A percentile compares a stretch with the other conserved stretches of the same genome.
phyloP scores from a whole-genome alignment of 2,113 vertebrate genomes.

The Oceanites oceanicus region DNA sequence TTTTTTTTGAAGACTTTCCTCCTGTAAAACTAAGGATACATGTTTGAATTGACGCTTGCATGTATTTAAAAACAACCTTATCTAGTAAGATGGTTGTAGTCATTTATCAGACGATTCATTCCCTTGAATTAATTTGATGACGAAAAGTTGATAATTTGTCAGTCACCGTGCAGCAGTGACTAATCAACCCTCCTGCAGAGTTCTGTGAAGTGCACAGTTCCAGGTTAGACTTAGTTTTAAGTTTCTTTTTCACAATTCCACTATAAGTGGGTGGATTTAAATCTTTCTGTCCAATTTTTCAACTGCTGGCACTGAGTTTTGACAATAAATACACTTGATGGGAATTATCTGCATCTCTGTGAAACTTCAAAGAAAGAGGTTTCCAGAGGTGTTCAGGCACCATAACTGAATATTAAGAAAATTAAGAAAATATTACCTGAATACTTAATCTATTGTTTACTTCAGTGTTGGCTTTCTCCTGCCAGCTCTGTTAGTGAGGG shows the following conservation, averaged over 20 bases:
- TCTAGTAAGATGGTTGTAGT: too few species aligned
- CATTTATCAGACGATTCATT: neutral
- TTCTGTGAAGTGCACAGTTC: neutral
- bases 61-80: neutral
- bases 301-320: neutral
- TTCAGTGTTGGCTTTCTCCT: neutral
- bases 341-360: neutral
- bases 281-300: neutral
- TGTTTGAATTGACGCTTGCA: neutral
- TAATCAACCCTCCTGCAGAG: neutral
- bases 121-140: too few species aligned
- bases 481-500: neutral
- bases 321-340: neutral
- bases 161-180: neutral
- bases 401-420: neutral
- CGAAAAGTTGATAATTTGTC: neutral
- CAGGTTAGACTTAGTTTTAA: neutral
- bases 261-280: neutral
- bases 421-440: neutral
- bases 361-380: neutral
- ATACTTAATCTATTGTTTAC: neutral
- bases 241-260: neutral
- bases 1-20: neutral
- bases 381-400: neutral
- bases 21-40: neutral